Percentiles rank a stretch among this genome's conserved stretches.
phyloP scores from a whole-genome alignment of 2,113 vertebrate species.

The Tor tambroides region DNA sequence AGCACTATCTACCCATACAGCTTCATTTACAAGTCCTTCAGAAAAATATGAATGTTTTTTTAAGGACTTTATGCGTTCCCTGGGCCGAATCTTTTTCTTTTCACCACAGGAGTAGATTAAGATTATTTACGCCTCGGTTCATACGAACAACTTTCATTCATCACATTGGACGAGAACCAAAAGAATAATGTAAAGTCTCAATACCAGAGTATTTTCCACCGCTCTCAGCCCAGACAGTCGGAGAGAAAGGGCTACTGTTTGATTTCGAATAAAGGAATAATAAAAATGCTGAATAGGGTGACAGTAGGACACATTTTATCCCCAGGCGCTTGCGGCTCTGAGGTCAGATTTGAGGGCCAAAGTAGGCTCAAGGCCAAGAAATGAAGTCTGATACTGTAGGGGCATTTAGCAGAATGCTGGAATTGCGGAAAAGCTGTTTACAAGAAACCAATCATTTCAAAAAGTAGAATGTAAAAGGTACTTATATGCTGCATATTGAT shows the following conservation, averaged over 20 bases:
- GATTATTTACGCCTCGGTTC: conserved; percentile 44
- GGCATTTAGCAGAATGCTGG: background rate
- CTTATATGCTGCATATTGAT: too few relatives aligned
- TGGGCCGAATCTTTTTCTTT: conserved; percentile 19
- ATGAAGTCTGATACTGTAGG: background rate
- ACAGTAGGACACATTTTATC: background rate
- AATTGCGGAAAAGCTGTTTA: background rate
- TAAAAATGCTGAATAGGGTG: background rate
- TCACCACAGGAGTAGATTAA: conserved; percentile 49
- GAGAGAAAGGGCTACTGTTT: conserved; percentile 32
- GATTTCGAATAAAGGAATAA: conserved; percentile 32
- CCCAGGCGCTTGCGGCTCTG: too few relatives aligned
- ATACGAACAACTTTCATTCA: conserved; percentile 54
- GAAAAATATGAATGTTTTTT: background rate
- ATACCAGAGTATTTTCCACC: background rate
- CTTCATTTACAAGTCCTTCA: conserved; percentile 22
- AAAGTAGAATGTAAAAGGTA: too few relatives aligned
- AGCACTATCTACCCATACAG: background rate
- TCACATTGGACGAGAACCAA: conserved; percentile 19
- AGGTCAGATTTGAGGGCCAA: conserved; percentile 6
- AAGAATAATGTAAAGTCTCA: conserved; percentile 26
- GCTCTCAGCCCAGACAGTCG: background rate
- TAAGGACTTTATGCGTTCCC: conserved; percentile 9
- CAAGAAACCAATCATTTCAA: too few relatives aligned
- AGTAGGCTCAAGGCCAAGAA: background rate